Evolutionary conservation across 2,797 vertebrate genomes (phyloP), one percentile per base, ranked within the genome.

Genomic region (Aulostomus chinensis): DNA sequence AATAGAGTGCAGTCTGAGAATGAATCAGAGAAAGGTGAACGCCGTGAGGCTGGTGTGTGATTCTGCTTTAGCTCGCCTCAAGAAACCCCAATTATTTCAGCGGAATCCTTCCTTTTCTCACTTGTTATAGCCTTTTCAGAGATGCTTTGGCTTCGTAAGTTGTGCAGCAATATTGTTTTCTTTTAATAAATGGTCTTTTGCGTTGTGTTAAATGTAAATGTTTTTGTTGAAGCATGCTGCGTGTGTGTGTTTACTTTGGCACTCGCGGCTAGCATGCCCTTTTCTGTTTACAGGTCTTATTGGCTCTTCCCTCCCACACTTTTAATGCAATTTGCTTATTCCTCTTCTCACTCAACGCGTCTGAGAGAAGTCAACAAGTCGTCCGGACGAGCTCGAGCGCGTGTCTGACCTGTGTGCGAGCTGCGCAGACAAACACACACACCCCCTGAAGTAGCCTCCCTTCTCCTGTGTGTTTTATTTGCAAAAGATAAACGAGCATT

Each of bases 171-270:
- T 60, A 47, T 40, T 86, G 77, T 85, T 84, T 84, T 84, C 76
- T 85, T 85, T 83, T 84, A 84, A 86, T 87, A 85, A 87, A 80
- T 36, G 60, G 58, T 55, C 63, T 68, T 80, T 78, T 83, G 68
- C 46, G 68, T 60, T 43, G 50, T 17, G 55, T 63, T 80, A 11
- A 78, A 76, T 68, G 76, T 80, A 85, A 81, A 86, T 86, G 75
- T 86, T 84, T 84, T 80, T 35, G 59, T 78, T 85, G 73, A 78
- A 52, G 61, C 25, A 34, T 64, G 61, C 73, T 58, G 70, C 16
- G 26, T 40, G 58, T 40, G 57, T 31, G 30, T 29, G 47, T 84
- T 84, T 81, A 72, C 58, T 73, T 60, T 83, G 72, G 58, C 60
- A 7, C n/a, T 71, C 36, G 47, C 49, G 16, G 55, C 47, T 13